A percentile compares a stretch with the other conserved stretches of the same genome.
These are phyloP conservation scores for Acrossocheilus fasciatus DNA, from an alignment of 2,797 vertebrate species.

Conservation along the genomic window DNA sequence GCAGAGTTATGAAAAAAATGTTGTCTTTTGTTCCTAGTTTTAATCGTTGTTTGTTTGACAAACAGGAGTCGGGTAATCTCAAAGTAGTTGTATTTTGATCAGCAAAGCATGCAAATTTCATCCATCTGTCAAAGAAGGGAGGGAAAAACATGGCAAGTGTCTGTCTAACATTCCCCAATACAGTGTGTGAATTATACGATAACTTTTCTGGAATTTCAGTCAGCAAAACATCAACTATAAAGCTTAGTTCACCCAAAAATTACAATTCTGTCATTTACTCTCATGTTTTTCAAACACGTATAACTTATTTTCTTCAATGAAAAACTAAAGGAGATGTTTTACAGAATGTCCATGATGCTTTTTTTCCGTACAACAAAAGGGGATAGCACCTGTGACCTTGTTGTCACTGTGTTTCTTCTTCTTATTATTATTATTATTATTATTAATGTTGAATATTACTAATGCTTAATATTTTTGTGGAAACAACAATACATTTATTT, in stretches of 20 bases:
- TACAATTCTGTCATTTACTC: neutral
- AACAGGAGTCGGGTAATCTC: neutral
- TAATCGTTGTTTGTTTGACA: constrained; percentile 29
- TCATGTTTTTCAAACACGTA: neutral
- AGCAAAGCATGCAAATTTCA: constrained; percentile 20
- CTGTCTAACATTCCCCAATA: neutral
- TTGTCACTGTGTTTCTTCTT: neutral
- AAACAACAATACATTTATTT: neutral
- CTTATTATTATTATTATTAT: too few relatives aligned
- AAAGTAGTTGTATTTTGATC: constrained; percentile 24
- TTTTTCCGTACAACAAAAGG: neutral
- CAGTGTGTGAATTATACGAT: too few relatives aligned
- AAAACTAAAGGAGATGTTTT: neutral
- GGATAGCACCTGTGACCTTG: neutral
- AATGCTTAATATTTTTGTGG: neutral
- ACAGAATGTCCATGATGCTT: neutral
- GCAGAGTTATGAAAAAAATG: constrained; percentile 2
- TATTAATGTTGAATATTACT: neutral
- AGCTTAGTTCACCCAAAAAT: neutral
- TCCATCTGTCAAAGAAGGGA: neutral
- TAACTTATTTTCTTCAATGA: neutral
- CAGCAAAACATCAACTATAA: neutral
- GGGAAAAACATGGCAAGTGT: neutral
- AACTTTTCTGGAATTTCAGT: neutral
- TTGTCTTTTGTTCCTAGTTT: neutral